Evolutionary conservation across 2,113 vertebrate species (phyloP), one percentile per base, ranked within the genome.

Genomic region (Macrotus californicus): DNA sequence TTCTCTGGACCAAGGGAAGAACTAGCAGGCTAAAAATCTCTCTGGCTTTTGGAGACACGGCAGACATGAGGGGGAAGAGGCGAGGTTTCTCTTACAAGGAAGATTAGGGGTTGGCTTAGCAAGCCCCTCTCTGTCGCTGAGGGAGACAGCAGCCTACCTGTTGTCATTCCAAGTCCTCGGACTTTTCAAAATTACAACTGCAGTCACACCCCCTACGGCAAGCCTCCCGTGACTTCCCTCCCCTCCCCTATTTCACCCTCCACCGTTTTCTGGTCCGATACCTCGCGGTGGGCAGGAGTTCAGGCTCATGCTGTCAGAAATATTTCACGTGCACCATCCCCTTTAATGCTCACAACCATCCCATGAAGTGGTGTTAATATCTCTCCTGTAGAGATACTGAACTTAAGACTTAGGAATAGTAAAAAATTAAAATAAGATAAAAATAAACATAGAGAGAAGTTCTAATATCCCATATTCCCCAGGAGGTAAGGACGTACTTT

Each of bases 1-100:
- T 93, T 94, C 70, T 96, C 56, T 31, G 46, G 72, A 67, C 83
- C 75, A 72, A 75, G 87, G 67, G 89, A 93, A 36, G 61, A 96
- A 73, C 43, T 54, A 87, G 36, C 61, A 80, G 87, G 56, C 59
- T 29, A 87, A 87, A 81, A 73, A 50, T 70, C 70, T 77, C 81
- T 82, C 81, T 61, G 50, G 75, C 73, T 66, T 95, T 93, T 94
- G 22, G 29, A 90, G 79, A 73, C 56, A 14, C 8, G 67, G 75
- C 9, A 0, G 46, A 46, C 9, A 16, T 31, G 1, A n/a, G 6
- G 13, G 50, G 9, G n/a, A 12, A 13, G 3, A 12, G 0, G 0
- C 3, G 11, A 52, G 24, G 22, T 24, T 4, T 31, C 24, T n/a
- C 29, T 54, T 31, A 14, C 22, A 9, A 19, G 39, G 34, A 52